phyloP scores from a whole-genome alignment of 2,797 vertebrate species.

The Melopsittacus undulatus region DNA sequence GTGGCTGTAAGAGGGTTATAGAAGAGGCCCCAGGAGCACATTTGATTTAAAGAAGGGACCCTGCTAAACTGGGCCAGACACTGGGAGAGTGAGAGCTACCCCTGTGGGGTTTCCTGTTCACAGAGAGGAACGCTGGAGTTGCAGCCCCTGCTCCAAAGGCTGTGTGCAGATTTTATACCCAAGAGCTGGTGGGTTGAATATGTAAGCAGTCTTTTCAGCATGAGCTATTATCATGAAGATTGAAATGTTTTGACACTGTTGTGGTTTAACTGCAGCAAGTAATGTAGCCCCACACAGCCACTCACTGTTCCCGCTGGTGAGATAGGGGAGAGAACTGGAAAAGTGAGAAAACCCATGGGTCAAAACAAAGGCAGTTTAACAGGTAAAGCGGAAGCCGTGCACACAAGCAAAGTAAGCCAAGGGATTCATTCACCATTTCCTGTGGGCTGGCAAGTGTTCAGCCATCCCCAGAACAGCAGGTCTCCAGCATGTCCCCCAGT shows the following conservation, averaged over 20 bases:
- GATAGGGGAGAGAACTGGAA: background rate
- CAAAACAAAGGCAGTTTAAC: background rate
- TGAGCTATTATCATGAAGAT: background rate
- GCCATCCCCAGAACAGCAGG: background rate
- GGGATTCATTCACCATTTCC: background rate
- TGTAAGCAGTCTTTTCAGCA: background rate
- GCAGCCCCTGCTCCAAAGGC: background rate
- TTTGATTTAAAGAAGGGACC: background rate
- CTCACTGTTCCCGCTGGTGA: background rate
- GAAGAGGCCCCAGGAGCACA: background rate
- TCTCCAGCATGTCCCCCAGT: background rate
- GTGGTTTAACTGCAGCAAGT: background rate
- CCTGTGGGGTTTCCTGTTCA: background rate
- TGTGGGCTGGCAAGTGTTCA: background rate
- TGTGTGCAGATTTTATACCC: background rate
- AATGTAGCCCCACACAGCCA: background rate
- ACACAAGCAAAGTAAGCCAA: background rate
- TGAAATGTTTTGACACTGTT: background rate
- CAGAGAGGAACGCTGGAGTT: background rate
- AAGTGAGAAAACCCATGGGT: background rate
- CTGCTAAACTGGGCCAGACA: background rate
- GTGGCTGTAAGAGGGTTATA: background rate
- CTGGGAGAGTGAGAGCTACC: too few species aligned
- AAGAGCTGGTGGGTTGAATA: background rate
- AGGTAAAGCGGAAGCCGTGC: background rate